phyloP scores from a whole-genome alignment of 2,888 invertebrate genomes.

The Adineta ricciae region DNA sequence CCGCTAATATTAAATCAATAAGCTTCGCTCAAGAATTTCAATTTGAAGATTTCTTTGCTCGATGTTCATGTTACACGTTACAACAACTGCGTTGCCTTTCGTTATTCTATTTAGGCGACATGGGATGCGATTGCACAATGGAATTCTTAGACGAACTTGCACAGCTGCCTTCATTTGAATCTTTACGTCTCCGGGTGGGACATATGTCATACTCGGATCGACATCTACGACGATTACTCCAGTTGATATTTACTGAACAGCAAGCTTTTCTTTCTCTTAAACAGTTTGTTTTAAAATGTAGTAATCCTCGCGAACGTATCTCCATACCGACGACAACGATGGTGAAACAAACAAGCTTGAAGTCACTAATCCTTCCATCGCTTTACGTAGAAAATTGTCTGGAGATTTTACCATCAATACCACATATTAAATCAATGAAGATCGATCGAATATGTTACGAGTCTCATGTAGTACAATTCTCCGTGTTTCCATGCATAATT shows the following conservation, averaged over 20 bases:
- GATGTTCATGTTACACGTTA: background rate
- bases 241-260: background rate
- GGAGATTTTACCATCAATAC: background rate
- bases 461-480: background rate
- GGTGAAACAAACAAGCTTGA: background rate
- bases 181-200: background rate
- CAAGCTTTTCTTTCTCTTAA: background rate
- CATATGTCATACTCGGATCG: background rate
- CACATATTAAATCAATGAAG: background rate
- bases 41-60: background rate
- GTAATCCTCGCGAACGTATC: background rate
- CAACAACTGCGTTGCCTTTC: background rate
- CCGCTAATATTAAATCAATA: background rate
- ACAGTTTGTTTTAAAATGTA: background rate
- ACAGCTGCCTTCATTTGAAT: background rate
- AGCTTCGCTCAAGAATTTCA: background rate
- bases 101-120: background rate
- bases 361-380: background rate
- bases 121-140: background rate
- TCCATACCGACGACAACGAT: background rate
- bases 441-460: background rate
- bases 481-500: background rate
- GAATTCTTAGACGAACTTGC: background rate
- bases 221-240: background rate
- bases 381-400: background rate